Evolutionary conservation across 2,113 vertebrate species (phyloP), one percentile per base, ranked within the genome.

Genomic region (Heterocephalus glaber): DNA sequence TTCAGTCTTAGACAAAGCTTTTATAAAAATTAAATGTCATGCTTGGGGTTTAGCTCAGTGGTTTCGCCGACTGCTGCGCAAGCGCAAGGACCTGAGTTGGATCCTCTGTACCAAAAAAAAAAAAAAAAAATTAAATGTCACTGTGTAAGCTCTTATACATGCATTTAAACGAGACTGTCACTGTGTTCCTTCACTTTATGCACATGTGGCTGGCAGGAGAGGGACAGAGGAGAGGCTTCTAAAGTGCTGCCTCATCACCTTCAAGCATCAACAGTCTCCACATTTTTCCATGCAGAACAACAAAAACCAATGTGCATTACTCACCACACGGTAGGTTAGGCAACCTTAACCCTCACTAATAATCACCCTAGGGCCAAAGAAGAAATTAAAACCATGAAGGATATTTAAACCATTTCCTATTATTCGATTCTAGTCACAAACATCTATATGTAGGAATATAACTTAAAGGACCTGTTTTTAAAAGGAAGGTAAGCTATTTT

Each of bases 1-100:
- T 87, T 80, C 16, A 68, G 44, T 84, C 95, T 86, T 52, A 86
- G 58, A 88, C 47, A 96, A 92, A 80, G 56, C 41, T 95, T 83
- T 88, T 28, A 26, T 30, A 91, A 94, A 95, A 96, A 83, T 68
- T 58, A 20, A 56, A 56, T 56, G 54, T 56, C n/a, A n/a, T n/a
- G n/a, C n/a, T n/a, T n/a, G n/a, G n/a, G n/a, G n/a, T n/a, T n/a
- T n/a, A n/a, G n/a, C n/a, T n/a, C n/a, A n/a, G n/a, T n/a, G n/a
- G n/a, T n/a, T n/a, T n/a, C n/a, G n/a, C n/a, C n/a, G n/a, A n/a
- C n/a, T n/a, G n/a, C n/a, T n/a, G n/a, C n/a, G n/a, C n/a, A n/a
- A n/a, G n/a, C n/a, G n/a, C n/a, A n/a, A n/a, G n/a, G n/a, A n/a
- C n/a, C n/a, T n/a, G n/a, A n/a, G n/a, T n/a, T n/a, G n/a, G n/a